Evolutionary conservation across 2,797 vertebrate species (phyloP).

Genomic region (Paratrypauchen microcephalus): DNA sequence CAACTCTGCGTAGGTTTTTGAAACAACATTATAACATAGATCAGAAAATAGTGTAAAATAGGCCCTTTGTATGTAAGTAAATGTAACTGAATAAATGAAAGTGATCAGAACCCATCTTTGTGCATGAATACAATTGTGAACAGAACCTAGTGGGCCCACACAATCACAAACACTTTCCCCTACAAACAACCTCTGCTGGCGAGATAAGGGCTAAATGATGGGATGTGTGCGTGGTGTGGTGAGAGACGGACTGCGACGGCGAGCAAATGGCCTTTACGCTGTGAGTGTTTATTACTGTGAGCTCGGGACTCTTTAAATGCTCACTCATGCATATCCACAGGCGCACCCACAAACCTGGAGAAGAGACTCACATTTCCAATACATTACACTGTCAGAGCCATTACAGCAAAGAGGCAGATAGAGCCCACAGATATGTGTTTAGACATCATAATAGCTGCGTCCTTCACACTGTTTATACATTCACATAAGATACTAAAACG

Average conservation of each 20-base stretch:
- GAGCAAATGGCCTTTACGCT: conserved; percentile 54
- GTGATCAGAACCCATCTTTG: not conserved
- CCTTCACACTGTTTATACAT: conserved; percentile 26
- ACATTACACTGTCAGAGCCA: conserved; percentile 31
- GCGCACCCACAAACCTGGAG: conserved; percentile 17
- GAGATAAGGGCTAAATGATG: conserved; percentile 66
- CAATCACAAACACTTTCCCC: conserved; percentile 37
- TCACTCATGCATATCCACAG: conserved; percentile 36
- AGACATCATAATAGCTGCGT: conserved; percentile 26
- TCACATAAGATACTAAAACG: conserved; percentile 16
- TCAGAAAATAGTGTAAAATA: too few species aligned
- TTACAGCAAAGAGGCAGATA: conserved; percentile 24
- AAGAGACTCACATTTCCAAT: conserved; percentile 22
- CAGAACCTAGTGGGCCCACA: conserved; percentile 14
- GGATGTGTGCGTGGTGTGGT: conserved; percentile 54
- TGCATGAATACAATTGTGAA: conserved; percentile 7
- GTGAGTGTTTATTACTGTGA: conserved; percentile 26
- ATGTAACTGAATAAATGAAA: not conserved
- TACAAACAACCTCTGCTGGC: conserved; percentile 59
- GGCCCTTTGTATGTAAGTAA: not conserved
- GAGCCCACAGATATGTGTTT: conserved; percentile 24
- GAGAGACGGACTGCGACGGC: conserved; percentile 51
- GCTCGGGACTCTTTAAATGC: conserved; percentile 36
- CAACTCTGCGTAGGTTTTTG: too few species aligned
- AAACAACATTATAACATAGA: too few species aligned